Conservation (phyloP, 2,888 invertebrate genomes). For the Dorcus hopei region DNA sequence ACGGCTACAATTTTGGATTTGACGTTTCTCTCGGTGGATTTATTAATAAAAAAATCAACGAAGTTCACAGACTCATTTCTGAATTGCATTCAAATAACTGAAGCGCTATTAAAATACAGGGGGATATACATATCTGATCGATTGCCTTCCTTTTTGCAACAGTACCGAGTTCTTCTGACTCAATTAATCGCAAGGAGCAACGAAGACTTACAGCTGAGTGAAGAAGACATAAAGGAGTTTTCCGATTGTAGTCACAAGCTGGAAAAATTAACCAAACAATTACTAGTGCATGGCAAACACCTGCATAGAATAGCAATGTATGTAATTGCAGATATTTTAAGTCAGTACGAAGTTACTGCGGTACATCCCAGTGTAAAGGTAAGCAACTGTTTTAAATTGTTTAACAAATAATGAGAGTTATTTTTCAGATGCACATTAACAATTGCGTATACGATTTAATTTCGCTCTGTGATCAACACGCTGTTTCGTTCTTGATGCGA, state of each 20-base stretch:
- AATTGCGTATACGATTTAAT: slow-evolving; percentile 50
- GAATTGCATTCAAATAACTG: slow-evolving; percentile 34
- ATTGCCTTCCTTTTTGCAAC: slow-evolving; percentile 42
- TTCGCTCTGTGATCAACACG: slow-evolving; percentile 49
- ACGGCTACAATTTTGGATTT: not conserved
- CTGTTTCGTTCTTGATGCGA: slow-evolving; percentile 47
- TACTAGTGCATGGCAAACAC: slow-evolving; percentile 43
- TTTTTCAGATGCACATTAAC: slow-evolving; percentile 48
- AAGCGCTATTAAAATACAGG: slow-evolving; percentile 38
- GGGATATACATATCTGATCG: slow-evolving; percentile 42
- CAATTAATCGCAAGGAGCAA: slow-evolving; percentile 37
- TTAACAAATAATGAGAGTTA: slow-evolving; percentile 15
- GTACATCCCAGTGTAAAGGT: slow-evolving; percentile 51
- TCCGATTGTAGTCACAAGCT: slow-evolving; percentile 45
- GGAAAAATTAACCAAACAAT: slow-evolving; percentile 43
- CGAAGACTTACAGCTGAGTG: slow-evolving; percentile 25
- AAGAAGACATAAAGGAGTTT: slow-evolving; percentile 28
- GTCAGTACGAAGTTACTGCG: slow-evolving; percentile 48
- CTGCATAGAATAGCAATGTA: slow-evolving; percentile 49
- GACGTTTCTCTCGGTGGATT: no score
- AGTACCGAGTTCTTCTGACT: slow-evolving; percentile 39
- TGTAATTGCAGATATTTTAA: slow-evolving; percentile 51
- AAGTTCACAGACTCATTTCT: slow-evolving; percentile 33
- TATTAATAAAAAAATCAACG: not conserved
- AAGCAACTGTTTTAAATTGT: slow-evolving; percentile 18